Conservation (phyloP, 2,797 vertebrate genomes). For the Chelmon rostratus region DNA sequence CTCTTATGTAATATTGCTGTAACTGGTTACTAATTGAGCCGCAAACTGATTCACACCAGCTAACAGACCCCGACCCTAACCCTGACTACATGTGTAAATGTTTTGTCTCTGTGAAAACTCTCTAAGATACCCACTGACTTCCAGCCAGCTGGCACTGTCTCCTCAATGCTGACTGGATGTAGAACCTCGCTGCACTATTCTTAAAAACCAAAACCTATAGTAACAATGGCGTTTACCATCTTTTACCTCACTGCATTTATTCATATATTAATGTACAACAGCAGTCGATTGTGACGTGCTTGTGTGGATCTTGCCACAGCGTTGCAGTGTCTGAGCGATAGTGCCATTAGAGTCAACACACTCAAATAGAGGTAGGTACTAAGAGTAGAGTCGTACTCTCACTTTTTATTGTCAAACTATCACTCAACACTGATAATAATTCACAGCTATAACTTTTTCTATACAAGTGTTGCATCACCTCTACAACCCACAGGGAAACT, state of each 20-base stretch:
- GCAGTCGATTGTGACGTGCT: conserved; percentile 44
- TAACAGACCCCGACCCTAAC: conserved; percentile 74
- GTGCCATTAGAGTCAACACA: conserved; percentile 54
- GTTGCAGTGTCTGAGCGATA: conserved; percentile 58
- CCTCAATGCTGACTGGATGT: conserved; percentile 64
- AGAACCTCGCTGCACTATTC: conserved; percentile 76
- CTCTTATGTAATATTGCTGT: conserved; percentile 74
- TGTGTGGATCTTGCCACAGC: conserved; percentile 56
- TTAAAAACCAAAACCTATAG: conserved; percentile 78
- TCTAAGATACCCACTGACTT: conserved; percentile 63
- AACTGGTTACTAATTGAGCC: conserved; percentile 77
- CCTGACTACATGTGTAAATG: conserved; percentile 74
- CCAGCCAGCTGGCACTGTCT: conserved; percentile 71
- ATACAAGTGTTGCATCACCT: conserved; percentile 46
- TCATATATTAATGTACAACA: conserved; percentile 48
- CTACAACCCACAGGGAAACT: conserved; percentile 46
- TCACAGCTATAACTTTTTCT: conserved; percentile 57
- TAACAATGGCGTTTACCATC: conserved; percentile 62
- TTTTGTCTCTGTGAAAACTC: conserved; percentile 77
- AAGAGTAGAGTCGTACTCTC: conserved; percentile 45
- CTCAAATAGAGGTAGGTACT: conserved; percentile 50
- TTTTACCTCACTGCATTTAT: conserved; percentile 79
- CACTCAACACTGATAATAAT: conserved; percentile 41
- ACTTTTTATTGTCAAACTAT: conserved; percentile 57
- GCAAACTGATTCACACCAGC: conserved; percentile 84